Evolutionary conservation across 2,797 vertebrate species (phyloP).

Genomic region (Oophaga sylvatica): DNA sequence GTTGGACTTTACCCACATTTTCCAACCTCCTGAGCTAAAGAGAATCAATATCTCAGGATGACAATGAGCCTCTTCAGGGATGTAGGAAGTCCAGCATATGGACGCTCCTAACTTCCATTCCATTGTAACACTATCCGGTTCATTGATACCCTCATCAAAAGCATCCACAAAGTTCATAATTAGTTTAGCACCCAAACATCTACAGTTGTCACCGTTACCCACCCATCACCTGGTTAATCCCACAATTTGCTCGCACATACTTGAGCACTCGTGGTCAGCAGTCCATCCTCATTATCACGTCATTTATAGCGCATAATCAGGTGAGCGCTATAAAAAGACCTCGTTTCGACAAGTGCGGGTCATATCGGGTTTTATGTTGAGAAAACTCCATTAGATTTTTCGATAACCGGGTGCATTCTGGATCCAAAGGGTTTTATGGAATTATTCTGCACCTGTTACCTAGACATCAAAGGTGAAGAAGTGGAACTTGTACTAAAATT

Average conservation of each 20-base stretch:
- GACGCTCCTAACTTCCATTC: slow-evolving; percentile 64
- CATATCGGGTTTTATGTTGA: slow-evolving; percentile 47
- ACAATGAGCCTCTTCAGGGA: background rate
- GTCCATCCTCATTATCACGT: slow-evolving; percentile 73
- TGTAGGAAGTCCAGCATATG: background rate
- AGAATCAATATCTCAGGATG: background rate
- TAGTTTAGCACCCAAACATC: slow-evolving; percentile 73
- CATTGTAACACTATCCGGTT: slow-evolving; percentile 72
- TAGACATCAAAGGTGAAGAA: background rate
- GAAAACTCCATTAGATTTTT: slow-evolving; percentile 25
- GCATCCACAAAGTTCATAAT: slow-evolving; percentile 76
- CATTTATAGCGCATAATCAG: slow-evolving; percentile 63
- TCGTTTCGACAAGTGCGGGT: slow-evolving; percentile 61
- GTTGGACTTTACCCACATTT: background rate
- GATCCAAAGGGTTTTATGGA: background rate
- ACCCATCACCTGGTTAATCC: slow-evolving; percentile 75
- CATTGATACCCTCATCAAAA: slow-evolving; percentile 71
- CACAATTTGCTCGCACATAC: slow-evolving; percentile 70
- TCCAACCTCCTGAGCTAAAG: background rate
- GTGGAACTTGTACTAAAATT: too few relatives aligned
- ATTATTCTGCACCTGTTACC: background rate
- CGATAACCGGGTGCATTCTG: background rate
- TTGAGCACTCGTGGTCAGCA: slow-evolving; percentile 70
- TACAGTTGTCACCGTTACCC: slow-evolving; percentile 72
- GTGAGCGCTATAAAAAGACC: slow-evolving; percentile 65